Evolutionary conservation across 2,888 invertebrate genomes (phyloP).

Genomic region (Drosophila tanythrix): DNA sequence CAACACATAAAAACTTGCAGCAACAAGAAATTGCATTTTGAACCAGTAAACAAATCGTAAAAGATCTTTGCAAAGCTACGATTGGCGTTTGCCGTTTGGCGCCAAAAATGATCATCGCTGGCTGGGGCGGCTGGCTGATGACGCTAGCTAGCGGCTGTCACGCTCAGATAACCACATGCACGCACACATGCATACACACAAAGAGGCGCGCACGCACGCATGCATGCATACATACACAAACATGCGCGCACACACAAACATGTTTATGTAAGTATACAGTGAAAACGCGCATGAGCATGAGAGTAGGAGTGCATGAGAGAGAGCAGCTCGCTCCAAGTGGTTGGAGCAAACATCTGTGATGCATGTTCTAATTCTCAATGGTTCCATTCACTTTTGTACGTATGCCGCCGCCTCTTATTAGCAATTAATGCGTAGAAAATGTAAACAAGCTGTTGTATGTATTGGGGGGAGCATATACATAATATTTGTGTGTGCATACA

Average conservation of each 20-base stretch:
- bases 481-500: constrained; percentile 34
- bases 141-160: constrained; percentile 17
- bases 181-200: constrained; percentile 3
- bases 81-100: constrained; percentile 46
- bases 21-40: background rate
- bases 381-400: constrained; percentile 48
- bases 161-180: constrained; percentile 28
- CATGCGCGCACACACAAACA: background rate
- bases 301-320: constrained; percentile 4
- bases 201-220: background rate
- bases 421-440: constrained; percentile 42
- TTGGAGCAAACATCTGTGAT: constrained; percentile 43
- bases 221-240: background rate
- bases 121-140: constrained; percentile 13
- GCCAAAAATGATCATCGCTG: constrained; percentile 52
- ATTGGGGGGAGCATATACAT: constrained; percentile 17
- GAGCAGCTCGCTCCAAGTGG: constrained; percentile 28
- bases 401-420: constrained; percentile 42
- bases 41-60: constrained; percentile 16
- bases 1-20: constrained; percentile 3
- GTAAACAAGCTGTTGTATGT: constrained; percentile 54
- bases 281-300: constrained; percentile 45
- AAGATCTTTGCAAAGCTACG: constrained; percentile 20
- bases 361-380: constrained; percentile 53
- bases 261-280: constrained; percentile 19